These are phyloP conservation scores for Drosophila carrolli DNA, from an alignment of 1,140 invertebrate genomes.

Conservation along the genomic window DNA sequence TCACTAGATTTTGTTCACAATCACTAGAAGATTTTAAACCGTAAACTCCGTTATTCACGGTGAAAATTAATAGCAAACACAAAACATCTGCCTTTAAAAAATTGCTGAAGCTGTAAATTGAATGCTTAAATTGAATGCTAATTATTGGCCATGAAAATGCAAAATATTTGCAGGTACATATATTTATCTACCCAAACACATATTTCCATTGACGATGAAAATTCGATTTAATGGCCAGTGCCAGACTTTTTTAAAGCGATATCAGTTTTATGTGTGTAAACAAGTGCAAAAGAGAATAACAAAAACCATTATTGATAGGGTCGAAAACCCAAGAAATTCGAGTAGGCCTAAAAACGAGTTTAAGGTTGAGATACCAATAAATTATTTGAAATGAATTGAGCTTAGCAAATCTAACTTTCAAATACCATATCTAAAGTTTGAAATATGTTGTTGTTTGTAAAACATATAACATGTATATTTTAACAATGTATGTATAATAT, in stretches of 20 bases:
- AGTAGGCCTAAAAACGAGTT: slow-evolving; percentile 50
- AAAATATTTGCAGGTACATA: slow-evolving; percentile 4
- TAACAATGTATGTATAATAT: too few relatives aligned
- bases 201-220: not conserved
- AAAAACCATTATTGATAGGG: not conserved
- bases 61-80: not conserved
- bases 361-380: slow-evolving; percentile 9
- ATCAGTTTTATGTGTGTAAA: slow-evolving; percentile 6
- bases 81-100: too few relatives aligned
- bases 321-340: slow-evolving; percentile 30
- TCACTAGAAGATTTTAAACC: not conserved
- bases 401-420: not conserved
- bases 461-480: too few relatives aligned
- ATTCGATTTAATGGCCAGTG: slow-evolving; percentile 23
- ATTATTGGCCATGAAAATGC: slow-evolving; percentile 14
- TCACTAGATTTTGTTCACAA: too few relatives aligned
- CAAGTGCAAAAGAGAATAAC: not conserved
- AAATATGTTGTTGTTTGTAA: not conserved
- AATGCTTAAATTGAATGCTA: slow-evolving; percentile 12
- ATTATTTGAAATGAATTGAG: slow-evolving; percentile 6
- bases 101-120: not conserved
- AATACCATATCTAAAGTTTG: slow-evolving; percentile 1
- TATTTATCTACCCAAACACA: not conserved
- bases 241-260: not conserved
- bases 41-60: not conserved